Evolutionary conservation across 1,140 invertebrate genomes (phyloP).

Genomic region (Neocloeon triangulifer): DNA sequence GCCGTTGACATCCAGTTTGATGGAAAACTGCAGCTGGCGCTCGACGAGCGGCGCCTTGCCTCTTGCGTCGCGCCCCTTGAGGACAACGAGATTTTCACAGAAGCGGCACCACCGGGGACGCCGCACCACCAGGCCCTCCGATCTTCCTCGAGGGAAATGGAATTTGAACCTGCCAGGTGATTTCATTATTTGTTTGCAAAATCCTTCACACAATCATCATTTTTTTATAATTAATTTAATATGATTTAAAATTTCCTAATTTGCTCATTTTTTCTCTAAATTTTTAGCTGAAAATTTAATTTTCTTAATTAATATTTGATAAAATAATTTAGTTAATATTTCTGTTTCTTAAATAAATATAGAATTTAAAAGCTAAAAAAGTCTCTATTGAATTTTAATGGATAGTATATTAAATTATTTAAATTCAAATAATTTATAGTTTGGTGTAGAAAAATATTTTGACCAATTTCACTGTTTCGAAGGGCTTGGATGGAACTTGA

Average conservation of each 20-base stretch:
- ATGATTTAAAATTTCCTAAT: too few relatives aligned
- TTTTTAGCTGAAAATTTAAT: too few relatives aligned
- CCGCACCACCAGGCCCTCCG: neutral
- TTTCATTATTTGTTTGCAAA: conserved; percentile 6
- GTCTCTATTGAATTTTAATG: too few relatives aligned
- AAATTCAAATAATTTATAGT: neutral
- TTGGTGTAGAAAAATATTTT: neutral
- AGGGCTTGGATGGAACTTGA: conserved; percentile 48
- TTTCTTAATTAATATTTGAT: too few relatives aligned
- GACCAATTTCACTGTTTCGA: neutral
- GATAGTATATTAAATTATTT: too few relatives aligned
- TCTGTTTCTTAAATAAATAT: too few relatives aligned
- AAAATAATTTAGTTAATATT: too few relatives aligned
- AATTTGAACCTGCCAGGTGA: conserved; percentile 8
- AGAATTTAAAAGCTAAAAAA: too few relatives aligned
- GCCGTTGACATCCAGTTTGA: conserved; percentile 13
- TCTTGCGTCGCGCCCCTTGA: conserved; percentile 20
- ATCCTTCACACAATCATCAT: too few relatives aligned
- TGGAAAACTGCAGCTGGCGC: conserved; percentile 35
- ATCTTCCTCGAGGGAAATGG: conserved; percentile 1
- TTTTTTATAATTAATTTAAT: too few relatives aligned
- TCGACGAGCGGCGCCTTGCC: conserved; percentile 34
- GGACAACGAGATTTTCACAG: conserved; percentile 3
- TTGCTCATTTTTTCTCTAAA: too few relatives aligned
- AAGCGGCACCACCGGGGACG: conserved; percentile 2